Base-by-base conservation (phyloP, 2,797 vertebrate species). In the Xyrichtys novacula region DNA sequence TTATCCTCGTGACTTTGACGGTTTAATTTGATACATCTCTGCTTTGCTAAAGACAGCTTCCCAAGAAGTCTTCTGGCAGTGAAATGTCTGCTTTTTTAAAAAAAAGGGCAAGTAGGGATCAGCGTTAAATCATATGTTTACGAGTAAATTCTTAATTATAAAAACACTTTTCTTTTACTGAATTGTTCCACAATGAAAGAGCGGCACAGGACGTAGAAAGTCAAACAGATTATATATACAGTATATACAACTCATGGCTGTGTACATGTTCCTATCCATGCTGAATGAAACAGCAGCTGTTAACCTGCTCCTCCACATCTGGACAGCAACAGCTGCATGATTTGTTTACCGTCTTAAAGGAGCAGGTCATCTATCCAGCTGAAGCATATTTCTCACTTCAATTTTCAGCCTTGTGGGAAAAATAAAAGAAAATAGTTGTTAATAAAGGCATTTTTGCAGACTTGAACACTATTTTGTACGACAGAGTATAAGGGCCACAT, bases 21-120 rank as follows among this genome's bases (percentile, higher is more conserved):
- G 54, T 58, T 84, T 78, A 73, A 73, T 82, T 82, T 65, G 70
- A 87, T 57, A 61, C 50, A 70, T 61, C 59, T 60, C 25, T 71
- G 58, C 66, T 74, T 76, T 64, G 28, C 58, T 59, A 49, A 72
- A 78, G 61, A 69, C 54, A 39, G 46, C 54, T 70, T 74, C 42
- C n/a, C 19, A 31, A 57, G 40, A 59, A 38, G 39, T 75, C 63
- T 43, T 36, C 63, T 84, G 84, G 74, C 71, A 74, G 44, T 29
- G 64, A 55, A 32, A 23, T 42, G 44, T 56, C 40, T 53, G 22
- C 59, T 32, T 2, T 70, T 67, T 71, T 67, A 54, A 49, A 73
- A 55, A 52, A 69, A n/a, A 38, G 67, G 56, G 28, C 65, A 63
- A 72, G 52, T 12, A 12, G 65, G 59, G 43, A 50, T 73, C 63